A percentile compares a stretch with the other conserved stretches of the same genome.
phyloP scores from a whole-genome alignment of 2,888 invertebrate genomes.

The Drosophila meridionalis region DNA sequence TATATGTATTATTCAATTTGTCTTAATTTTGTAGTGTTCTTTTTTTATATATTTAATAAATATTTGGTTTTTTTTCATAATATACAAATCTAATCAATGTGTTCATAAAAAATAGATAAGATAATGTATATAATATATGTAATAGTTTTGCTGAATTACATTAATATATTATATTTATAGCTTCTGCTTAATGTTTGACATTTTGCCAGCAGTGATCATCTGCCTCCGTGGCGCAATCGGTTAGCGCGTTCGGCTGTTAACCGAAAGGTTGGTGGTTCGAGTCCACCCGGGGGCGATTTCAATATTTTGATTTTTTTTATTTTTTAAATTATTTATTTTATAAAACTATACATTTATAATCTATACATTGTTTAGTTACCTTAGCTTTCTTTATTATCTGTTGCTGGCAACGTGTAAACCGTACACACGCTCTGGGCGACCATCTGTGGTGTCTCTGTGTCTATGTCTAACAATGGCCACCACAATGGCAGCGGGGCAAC shows the following conservation, averaged over 20 bases:
- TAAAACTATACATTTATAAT: not conserved
- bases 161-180: not conserved
- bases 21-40: too few relatives aligned
- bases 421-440: constrained; percentile 9
- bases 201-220: not conserved
- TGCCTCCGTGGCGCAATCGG: constrained; percentile 95
- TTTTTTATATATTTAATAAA: not conserved
- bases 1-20: too few relatives aligned
- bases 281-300: constrained; percentile 95
- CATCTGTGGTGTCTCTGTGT: constrained; percentile 66
- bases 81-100: too few relatives aligned
- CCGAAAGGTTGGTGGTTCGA: constrained; percentile 99
- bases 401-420: constrained; percentile 55
- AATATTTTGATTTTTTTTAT: constrained; percentile 15
- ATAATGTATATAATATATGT: not conserved
- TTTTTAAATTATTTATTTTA: not conserved
- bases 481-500: constrained; percentile 57
- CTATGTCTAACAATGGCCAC: constrained; percentile 76
- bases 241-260: constrained; percentile 99
- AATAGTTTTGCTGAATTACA: not conserved
- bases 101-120: constrained; percentile 6
- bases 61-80: not conserved
- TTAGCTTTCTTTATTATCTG: not conserved
- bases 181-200: not conserved
- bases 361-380: not conserved